Percentiles rank a stretch among this genome's conserved stretches.
Conservation (phyloP, 2,797 vertebrate genomes). For the Notolepis coatsorum region DNA sequence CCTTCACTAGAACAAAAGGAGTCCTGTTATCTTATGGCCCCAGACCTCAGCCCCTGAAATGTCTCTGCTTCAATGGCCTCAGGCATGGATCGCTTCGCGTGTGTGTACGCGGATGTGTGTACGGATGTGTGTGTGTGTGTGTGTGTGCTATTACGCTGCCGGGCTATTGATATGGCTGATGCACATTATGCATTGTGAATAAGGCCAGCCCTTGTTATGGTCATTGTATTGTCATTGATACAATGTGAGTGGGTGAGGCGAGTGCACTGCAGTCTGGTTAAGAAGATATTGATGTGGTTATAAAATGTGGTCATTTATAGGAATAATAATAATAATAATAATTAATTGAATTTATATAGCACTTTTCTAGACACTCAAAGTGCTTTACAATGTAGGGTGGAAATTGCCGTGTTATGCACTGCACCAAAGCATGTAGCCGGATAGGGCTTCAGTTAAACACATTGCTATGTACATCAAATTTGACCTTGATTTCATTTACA, state of each 20-base stretch:
- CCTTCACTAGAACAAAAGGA: constrained; percentile 46
- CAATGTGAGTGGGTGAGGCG: constrained; percentile 80
- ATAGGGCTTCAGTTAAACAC: no score
- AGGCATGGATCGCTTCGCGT: constrained; percentile 63
- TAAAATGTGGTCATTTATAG: neutral
- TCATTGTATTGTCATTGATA: constrained; percentile 79
- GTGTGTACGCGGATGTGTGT: constrained; percentile 28
- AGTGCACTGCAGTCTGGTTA: constrained; percentile 66
- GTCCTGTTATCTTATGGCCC: no score
- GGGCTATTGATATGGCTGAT: constrained; percentile 81
- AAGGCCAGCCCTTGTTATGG: constrained; percentile 40
- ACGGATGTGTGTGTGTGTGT: no score
- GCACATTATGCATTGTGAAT: constrained; percentile 59
- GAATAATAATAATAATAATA: neutral
- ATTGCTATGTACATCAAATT: no score
- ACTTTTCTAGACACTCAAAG: no score
- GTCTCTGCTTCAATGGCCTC: constrained; percentile 45
- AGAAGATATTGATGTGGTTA: constrained; percentile 70
- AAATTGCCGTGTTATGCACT: no score
- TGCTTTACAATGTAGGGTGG: no score
- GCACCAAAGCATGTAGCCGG: no score
- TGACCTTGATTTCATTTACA: no score
- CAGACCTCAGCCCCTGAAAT: constrained; percentile 39
- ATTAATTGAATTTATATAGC: no score
- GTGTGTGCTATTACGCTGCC: constrained; percentile 74